phyloP scores from a whole-genome alignment of 2,888 invertebrate species.

The Hyles lineata region DNA sequence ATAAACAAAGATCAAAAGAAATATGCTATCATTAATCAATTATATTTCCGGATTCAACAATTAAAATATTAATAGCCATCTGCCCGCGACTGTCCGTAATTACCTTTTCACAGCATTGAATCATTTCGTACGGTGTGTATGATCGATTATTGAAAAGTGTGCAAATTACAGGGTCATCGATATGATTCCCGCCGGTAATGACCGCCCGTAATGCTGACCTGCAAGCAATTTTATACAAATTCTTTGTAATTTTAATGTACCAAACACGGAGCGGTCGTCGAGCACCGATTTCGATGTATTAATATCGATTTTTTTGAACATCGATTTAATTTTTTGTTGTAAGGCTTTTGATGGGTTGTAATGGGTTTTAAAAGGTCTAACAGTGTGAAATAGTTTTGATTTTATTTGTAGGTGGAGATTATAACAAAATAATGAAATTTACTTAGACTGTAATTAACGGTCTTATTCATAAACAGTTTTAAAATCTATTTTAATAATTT shows the following conservation, averaged over 20 bases:
- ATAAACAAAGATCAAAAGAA: too few relatives aligned
- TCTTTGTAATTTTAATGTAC: constrained; percentile 66
- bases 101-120: constrained; percentile 27
- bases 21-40: too few relatives aligned
- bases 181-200: constrained; percentile 54
- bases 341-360: background rate
- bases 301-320: constrained; percentile 6
- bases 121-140: constrained; percentile 26
- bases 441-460: too few relatives aligned
- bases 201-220: constrained; percentile 50
- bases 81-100: constrained; percentile 19
- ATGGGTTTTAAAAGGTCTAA: background rate
- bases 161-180: constrained; percentile 68
- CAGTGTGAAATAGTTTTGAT: too few relatives aligned
- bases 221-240: constrained; percentile 59
- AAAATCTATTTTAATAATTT: too few relatives aligned
- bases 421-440: too few relatives aligned
- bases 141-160: constrained; percentile 72
- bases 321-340: constrained; percentile 11
- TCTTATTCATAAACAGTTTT: too few relatives aligned
- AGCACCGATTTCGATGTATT: constrained; percentile 15
- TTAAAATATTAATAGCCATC: constrained; percentile 5
- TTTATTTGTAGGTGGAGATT: too few relatives aligned
- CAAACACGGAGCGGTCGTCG: constrained; percentile 43
- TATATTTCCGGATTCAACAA: background rate